Evolutionary conservation across 2,113 vertebrate genomes (phyloP).

Genomic region (Axis porcinus): DNA sequence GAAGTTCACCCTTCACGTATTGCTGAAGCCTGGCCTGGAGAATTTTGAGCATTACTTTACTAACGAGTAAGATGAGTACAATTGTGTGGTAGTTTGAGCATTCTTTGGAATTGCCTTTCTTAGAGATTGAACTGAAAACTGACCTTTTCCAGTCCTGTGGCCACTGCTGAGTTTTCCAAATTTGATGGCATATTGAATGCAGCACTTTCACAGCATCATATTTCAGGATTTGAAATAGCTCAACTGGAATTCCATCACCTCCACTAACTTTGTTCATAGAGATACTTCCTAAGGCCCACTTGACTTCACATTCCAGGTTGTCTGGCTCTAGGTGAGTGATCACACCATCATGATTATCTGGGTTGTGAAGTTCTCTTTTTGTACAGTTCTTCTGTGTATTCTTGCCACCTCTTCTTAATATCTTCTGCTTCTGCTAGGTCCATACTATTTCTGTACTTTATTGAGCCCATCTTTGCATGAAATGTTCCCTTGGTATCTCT

Average conservation of each 20-base stretch:
- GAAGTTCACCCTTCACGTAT: too few relatives aligned
- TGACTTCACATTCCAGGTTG: background rate
- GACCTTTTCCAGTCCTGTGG: background rate
- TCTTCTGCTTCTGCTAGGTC: background rate
- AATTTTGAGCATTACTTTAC: too few relatives aligned
- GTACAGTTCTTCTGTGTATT: background rate
- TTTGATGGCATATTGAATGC: too few relatives aligned
- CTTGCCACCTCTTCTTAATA: background rate
- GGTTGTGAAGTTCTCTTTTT: fast-evolving
- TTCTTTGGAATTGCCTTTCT: too few relatives aligned
- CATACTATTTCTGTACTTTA: background rate
- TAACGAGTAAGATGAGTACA: fast-evolving
- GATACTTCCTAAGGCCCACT: background rate
- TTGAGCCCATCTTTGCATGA: background rate
- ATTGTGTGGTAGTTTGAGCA: too few relatives aligned
- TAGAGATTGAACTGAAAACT: too few relatives aligned
- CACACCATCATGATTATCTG: background rate
- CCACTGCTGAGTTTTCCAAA: background rate
- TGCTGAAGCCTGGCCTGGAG: too few relatives aligned
- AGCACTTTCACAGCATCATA: too few relatives aligned
- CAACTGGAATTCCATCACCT: too few relatives aligned
- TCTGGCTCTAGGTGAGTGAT: background rate
- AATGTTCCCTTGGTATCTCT: background rate
- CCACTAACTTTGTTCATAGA: background rate
- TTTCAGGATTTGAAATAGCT: too few relatives aligned